Percentiles rank a stretch among this genome's conserved stretches.
These are phyloP conservation scores for Neoaliturus tenellus DNA, from an alignment of 2,888 invertebrate genomes.

Conservation along the genomic window DNA sequence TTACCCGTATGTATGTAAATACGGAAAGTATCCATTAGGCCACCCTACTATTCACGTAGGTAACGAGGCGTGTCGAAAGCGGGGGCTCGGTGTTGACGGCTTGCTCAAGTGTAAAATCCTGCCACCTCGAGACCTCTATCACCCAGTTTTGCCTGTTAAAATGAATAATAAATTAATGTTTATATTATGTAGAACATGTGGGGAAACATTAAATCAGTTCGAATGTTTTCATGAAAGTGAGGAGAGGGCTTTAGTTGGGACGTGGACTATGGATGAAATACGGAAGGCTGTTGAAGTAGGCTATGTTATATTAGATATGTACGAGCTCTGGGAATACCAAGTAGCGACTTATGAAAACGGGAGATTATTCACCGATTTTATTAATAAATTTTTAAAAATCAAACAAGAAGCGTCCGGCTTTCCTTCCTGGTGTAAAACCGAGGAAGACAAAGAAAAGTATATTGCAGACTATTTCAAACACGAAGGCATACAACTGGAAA, in stretches of 20 bases:
- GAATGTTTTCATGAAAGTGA: conserved; percentile 68
- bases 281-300: conserved; percentile 66
- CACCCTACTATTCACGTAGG: conserved; percentile 41
- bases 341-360: conserved; percentile 58
- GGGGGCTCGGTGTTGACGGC: conserved; percentile 34
- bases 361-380: conserved; percentile 63
- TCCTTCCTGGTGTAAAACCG: conserved; percentile 10
- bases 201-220: conserved; percentile 64
- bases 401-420: conserved; percentile 49
- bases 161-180: conserved; percentile 69
- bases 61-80: background rate
- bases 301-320: conserved; percentile 67
- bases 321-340: conserved; percentile 68
- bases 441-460: conserved; percentile 57
- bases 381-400: conserved; percentile 60
- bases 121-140: conserved; percentile 54
- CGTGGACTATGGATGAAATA: conserved; percentile 69
- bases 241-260: conserved; percentile 66
- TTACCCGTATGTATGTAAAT: conserved; percentile 42
- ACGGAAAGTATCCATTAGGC: conserved; percentile 43
- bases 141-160: conserved; percentile 66
- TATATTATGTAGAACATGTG: conserved; percentile 69
- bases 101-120: conserved; percentile 45
- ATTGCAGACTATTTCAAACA: conserved; percentile 54
- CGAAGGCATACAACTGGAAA: conserved; percentile 63